Conservation (phyloP, 2,113 vertebrate species). For the Cettia cetti region DNA sequence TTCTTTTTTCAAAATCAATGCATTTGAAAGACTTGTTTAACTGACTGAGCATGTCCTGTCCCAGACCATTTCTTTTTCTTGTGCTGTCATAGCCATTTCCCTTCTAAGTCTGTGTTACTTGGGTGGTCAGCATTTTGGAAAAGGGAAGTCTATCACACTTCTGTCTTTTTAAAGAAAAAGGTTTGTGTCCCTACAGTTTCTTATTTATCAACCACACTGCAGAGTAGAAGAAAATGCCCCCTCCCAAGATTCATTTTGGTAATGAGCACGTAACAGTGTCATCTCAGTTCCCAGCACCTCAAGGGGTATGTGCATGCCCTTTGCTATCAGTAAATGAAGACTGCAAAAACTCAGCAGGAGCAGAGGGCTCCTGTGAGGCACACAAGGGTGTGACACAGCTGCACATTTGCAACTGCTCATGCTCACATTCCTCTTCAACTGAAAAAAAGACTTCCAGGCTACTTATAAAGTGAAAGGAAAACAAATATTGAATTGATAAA, state of each 20-base stretch:
- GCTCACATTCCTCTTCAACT: not conserved
- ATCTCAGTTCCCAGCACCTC: not conserved
- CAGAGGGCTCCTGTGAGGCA: fast-evolving
- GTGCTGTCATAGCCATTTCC: not conserved
- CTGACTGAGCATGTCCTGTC: not conserved
- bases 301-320: fast-evolving
- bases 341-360: not conserved
- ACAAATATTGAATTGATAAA: not conserved
- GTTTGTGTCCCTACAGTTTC: not conserved
- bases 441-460: not conserved
- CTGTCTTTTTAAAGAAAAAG: not conserved
- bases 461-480: not conserved
- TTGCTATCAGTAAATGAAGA: not conserved
- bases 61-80: not conserved
- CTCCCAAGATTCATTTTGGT: not conserved
- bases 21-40: not conserved
- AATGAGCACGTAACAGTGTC: not conserved
- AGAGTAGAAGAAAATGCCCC: not conserved
- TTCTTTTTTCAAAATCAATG: not conserved
- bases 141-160: not conserved
- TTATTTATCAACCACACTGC: not conserved
- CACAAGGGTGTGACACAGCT: not conserved
- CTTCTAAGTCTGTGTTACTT: not conserved
- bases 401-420: not conserved
- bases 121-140: not conserved